A percentile compares a stretch with the other conserved stretches of the same genome.
Evolutionary conservation across 2,113 vertebrate genomes (phyloP).

Genomic region (Axis porcinus): DNA sequence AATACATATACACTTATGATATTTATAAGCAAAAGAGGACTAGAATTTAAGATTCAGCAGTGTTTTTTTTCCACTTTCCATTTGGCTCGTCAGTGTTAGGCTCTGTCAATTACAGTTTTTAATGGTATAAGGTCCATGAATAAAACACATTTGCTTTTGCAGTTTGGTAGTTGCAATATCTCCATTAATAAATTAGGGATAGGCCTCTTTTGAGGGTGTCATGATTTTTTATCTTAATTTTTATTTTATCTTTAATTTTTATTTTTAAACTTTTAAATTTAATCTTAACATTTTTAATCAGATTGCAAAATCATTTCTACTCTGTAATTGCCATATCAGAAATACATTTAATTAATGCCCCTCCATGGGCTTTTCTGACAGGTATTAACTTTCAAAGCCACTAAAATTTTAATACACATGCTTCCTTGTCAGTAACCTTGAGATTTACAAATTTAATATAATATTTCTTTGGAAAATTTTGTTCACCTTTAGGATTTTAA

Average conservation of each 20-base stretch:
- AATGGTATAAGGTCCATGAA: not conserved
- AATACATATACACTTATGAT: not conserved
- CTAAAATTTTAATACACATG: not conserved
- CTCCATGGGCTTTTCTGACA: not conserved
- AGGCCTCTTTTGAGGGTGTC: not conserved
- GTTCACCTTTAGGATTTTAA: conserved; percentile 18
- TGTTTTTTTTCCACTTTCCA: not conserved
- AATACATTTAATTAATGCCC: not conserved
- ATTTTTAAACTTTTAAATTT: too few relatives aligned
- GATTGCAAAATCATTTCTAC: not conserved
- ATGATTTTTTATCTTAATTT: not conserved
- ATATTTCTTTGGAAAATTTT: not conserved
- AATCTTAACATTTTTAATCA: not conserved
- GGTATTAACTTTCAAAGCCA: not conserved
- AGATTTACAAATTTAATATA: not conserved
- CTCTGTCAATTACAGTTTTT: not conserved
- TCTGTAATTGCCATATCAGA: not conserved
- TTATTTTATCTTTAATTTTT: too few relatives aligned
- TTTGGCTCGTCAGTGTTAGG: not conserved
- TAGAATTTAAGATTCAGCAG: not conserved
- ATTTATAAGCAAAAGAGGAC: not conserved
- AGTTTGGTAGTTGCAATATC: not conserved
- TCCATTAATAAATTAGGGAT: not conserved
- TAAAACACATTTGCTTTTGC: not conserved
- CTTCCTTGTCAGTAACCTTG: not conserved